Conservation (phyloP, 1,140 invertebrate genomes). For the Campoletis sonorensis region DNA sequence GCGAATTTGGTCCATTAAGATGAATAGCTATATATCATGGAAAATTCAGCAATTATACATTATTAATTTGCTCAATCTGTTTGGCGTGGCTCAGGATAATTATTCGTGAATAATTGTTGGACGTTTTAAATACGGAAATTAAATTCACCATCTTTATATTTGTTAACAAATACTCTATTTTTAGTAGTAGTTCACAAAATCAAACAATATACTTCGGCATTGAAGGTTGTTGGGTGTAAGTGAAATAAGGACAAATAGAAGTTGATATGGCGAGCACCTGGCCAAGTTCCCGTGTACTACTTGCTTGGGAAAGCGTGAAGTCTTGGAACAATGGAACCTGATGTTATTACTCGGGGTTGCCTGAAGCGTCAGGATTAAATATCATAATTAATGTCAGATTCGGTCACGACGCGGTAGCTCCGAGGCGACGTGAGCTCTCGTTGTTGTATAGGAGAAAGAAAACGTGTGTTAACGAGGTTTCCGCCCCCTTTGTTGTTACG, state of each 20-base stretch:
- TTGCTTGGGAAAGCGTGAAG: slow-evolving; percentile 8
- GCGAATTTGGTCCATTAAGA: too few relatives aligned
- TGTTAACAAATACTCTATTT: too few relatives aligned
- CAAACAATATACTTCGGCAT: not conserved
- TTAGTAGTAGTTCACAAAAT: not conserved
- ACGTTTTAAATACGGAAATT: too few relatives aligned
- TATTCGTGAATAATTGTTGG: not conserved
- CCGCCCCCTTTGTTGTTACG: slow-evolving; percentile 58
- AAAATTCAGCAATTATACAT: too few relatives aligned
- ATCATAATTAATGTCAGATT: slow-evolving; percentile 72
- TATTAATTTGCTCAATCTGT: too few relatives aligned
- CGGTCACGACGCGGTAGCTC: slow-evolving; percentile 34
- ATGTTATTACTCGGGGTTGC: slow-evolving; percentile 26
- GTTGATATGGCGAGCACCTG: slow-evolving; percentile 48
- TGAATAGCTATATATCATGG: too few relatives aligned
- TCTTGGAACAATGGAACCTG: slow-evolving; percentile 63
- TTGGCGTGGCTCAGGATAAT: not conserved
- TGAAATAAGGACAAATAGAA: not conserved
- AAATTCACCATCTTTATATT: too few relatives aligned
- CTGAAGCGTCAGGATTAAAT: slow-evolving; percentile 67
- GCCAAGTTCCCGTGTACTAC: slow-evolving; percentile 55
- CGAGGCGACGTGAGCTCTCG: slow-evolving; percentile 51
- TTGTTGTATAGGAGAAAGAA: slow-evolving; percentile 69
- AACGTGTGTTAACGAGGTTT: too few relatives aligned
- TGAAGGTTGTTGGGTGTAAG: not conserved